These are phyloP conservation scores for Trichacis sp. DNA, from an alignment of 2,888 invertebrate species.

Conservation along the genomic window DNA sequence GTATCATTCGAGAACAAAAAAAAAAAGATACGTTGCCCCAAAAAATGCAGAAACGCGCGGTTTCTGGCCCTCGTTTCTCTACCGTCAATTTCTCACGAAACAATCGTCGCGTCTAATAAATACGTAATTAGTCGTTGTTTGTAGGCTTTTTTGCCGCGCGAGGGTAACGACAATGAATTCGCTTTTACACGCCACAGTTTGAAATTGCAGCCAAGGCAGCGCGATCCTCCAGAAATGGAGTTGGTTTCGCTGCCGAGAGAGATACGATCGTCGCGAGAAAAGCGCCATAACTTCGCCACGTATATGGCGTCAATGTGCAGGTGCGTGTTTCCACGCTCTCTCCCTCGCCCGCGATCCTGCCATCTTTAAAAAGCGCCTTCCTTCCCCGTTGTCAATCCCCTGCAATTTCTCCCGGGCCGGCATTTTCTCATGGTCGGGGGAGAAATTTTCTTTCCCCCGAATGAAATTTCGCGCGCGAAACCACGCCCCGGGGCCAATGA, in stretches of 20 bases:
- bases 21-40: too few species aligned
- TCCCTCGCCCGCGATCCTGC: constrained; percentile 4
- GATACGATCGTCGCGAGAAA: constrained; percentile 66
- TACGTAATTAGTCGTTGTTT: constrained; percentile 2
- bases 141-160: background rate
- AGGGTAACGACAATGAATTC: constrained; percentile 28
- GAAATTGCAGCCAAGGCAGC: constrained; percentile 28
- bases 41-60: too few species aligned
- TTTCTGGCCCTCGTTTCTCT: too few species aligned
- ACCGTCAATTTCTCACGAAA: too few species aligned
- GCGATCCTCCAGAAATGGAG: constrained; percentile 64
- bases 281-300: constrained; percentile 66
- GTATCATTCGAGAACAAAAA: too few species aligned
- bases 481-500: constrained; percentile 45
- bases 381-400: background rate
- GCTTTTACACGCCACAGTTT: constrained; percentile 26
- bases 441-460: background rate
- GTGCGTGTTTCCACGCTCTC: constrained; percentile 53
- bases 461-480: constrained; percentile 18
- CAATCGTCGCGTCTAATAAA: constrained; percentile 19
- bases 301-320: constrained; percentile 68
- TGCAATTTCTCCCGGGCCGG: background rate
- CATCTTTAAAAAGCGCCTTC: constrained; percentile 16
- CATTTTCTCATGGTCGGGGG: background rate
- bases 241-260: constrained; percentile 62